Base-by-base conservation (phyloP, 2,888 invertebrate species). In the Caenorhabditis zanzibari region DNA sequence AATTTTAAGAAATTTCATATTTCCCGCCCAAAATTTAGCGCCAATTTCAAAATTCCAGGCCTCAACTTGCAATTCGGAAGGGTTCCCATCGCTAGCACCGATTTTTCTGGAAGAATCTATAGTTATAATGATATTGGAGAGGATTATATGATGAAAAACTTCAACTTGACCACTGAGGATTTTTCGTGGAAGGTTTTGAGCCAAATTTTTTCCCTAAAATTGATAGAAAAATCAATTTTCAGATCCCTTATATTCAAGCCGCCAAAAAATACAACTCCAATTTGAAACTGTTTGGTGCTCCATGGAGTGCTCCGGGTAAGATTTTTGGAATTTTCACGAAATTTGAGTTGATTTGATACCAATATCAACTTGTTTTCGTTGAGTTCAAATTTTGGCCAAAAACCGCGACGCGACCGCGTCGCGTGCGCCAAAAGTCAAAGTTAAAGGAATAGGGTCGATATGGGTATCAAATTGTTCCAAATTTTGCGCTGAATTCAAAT, bases 291-390 rank as follows among this genome's bases (percentile, higher is more conserved):
- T 66, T 82, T 24, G 82, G 59, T 9, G 76, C 61, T 24, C 82
- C 82, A n/a, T 82, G 82, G 82, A 77, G 76, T 61, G 76, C 82
- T 14, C 82, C 76, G 24, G 76, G 74, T 75, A 7, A 28, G 63
- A 14, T n/a, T 47, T 26, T 54, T 12, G 26, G 12, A 47, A 19
- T 47, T 10, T 19, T n/a, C 19, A 19, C 16, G 12, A 44, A 44
- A 44, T 44, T 5, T 44, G 14, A 12, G 5, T 2, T 12, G 2
- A 3, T 44, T 10, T 44, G 44, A 44, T 5, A 2, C 16, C n/a
- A 12, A 44, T 16, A 14, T 16, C 44, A 16, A n/a, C 44, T 16
- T 16, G 16, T 16, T 7, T 44, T 44, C 1, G 16, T 0, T 0
- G 4, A 7, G 14, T 44, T 44, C n/a, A n/a, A 44, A 7, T 44